Conservation (phyloP, 2,113 vertebrate species). For the Hippopotamus amphibius region DNA sequence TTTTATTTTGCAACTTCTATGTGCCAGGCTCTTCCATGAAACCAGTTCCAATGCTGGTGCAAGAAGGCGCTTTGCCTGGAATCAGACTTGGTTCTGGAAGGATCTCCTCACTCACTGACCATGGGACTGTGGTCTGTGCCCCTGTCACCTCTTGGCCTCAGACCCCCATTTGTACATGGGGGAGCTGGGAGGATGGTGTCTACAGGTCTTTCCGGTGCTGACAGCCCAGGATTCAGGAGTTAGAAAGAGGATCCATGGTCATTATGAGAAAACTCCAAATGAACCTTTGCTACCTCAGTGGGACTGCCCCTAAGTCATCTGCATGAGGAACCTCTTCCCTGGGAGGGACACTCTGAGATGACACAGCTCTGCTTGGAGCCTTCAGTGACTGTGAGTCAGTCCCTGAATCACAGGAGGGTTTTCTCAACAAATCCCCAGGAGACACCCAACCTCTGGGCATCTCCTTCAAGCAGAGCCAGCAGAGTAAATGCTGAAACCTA, state of each 20-base stretch:
- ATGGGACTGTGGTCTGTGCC: not conserved
- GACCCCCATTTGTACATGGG: not conserved
- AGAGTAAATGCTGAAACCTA: not conserved
- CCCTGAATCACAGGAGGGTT: rapidly evolving
- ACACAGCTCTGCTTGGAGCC: rapidly evolving
- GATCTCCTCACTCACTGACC: not conserved
- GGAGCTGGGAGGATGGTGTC: rapidly evolving
- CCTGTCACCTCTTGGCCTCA: too few species aligned
- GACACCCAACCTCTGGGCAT: rapidly evolving
- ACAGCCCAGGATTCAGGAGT: not conserved
- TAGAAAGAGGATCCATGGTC: too few species aligned
- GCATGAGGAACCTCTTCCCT: rapidly evolving
- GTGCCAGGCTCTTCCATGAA: too few species aligned
- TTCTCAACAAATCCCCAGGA: rapidly evolving
- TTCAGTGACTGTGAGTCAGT: too few species aligned
- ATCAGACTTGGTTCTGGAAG: not conserved
- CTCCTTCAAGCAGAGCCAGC: rapidly evolving
- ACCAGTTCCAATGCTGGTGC: rapidly evolving
- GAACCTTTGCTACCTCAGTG: rapidly evolving
- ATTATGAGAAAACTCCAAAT: not conserved
- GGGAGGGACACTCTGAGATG: not conserved
- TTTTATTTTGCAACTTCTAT: too few species aligned
- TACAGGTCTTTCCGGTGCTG: rapidly evolving
- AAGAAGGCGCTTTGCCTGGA: not conserved
- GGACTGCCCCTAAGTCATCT: too few species aligned